phyloP scores from a whole-genome alignment of 2,113 vertebrate genomes.

The Sinocyclocheilus anophthalmus region DNA sequence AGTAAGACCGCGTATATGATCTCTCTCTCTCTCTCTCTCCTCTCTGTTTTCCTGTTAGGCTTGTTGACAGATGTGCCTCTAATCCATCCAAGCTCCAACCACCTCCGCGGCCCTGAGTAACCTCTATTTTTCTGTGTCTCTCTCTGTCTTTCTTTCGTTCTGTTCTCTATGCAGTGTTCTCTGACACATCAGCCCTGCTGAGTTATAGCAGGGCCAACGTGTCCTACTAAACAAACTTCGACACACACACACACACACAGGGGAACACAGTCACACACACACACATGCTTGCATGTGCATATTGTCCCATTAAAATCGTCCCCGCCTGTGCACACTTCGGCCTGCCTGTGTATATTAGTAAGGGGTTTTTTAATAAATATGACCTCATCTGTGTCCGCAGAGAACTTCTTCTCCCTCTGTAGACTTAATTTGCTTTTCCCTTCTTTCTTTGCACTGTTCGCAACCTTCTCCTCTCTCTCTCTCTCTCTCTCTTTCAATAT shows the following conservation, averaged over 20 bases:
- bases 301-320: conserved; percentile 35
- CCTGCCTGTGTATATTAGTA: conserved; percentile 37
- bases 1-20: neutral
- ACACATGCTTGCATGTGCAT: conserved; percentile 44
- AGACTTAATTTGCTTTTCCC: conserved; percentile 32
- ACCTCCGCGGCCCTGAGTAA: conserved; percentile 25
- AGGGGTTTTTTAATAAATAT: conserved; percentile 56
- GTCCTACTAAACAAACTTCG: conserved; percentile 34
- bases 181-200: conserved; percentile 27
- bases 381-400: conserved; percentile 51
- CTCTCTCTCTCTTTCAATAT: neutral
- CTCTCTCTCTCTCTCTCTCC: neutral
- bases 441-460: neutral
- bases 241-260: conserved; percentile 17
- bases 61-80: conserved; percentile 45
- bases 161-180: conserved; percentile 44
- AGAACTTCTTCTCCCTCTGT: conserved; percentile 40
- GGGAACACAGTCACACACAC: conserved; percentile 21
- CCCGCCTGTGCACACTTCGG: conserved; percentile 6
- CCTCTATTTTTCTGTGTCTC: conserved; percentile 19
- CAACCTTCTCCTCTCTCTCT: neutral
- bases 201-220: conserved; percentile 32
- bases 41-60: conserved; percentile 28
- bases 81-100: conserved; percentile 21
- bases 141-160: conserved; percentile 25